These are phyloP conservation scores for Semotilus atromaculatus DNA, from an alignment of 2,797 vertebrate genomes.

Conservation along the genomic window DNA sequence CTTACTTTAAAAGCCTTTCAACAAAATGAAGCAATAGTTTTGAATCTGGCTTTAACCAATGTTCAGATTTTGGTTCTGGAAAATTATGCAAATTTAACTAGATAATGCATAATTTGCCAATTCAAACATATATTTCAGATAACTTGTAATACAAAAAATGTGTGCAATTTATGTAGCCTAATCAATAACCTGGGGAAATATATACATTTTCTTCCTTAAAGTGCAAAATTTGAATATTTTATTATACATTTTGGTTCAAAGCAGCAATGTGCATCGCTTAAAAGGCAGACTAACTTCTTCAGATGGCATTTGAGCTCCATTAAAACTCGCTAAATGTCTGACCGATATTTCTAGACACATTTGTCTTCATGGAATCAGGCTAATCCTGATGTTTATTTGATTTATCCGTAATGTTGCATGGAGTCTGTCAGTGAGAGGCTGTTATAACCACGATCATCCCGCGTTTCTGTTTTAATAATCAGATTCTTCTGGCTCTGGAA, in stretches of 20 bases:
- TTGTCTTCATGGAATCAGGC: background rate
- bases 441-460: background rate
- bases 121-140: too few relatives aligned
- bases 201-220: background rate
- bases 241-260: background rate
- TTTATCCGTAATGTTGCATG: background rate
- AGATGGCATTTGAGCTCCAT: background rate
- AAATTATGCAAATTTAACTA: too few relatives aligned
- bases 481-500: background rate
- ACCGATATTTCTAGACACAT: background rate
- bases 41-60: background rate
- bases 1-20: background rate
- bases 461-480: conserved; percentile 26
- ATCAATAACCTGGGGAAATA: background rate
- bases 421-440: background rate
- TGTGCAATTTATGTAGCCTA: too few relatives aligned
- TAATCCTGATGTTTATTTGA: conserved; percentile 6
- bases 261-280: background rate
- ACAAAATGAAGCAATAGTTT: background rate
- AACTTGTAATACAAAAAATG: too few relatives aligned
- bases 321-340: conserved; percentile 2
- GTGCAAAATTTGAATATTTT: background rate
- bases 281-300: background rate
- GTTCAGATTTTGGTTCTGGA: background rate
- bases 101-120: too few relatives aligned